Evolutionary conservation across 2,797 vertebrate species (phyloP), one percentile per base, ranked within the genome.

Genomic region (Oreortyx pictus): DNA sequence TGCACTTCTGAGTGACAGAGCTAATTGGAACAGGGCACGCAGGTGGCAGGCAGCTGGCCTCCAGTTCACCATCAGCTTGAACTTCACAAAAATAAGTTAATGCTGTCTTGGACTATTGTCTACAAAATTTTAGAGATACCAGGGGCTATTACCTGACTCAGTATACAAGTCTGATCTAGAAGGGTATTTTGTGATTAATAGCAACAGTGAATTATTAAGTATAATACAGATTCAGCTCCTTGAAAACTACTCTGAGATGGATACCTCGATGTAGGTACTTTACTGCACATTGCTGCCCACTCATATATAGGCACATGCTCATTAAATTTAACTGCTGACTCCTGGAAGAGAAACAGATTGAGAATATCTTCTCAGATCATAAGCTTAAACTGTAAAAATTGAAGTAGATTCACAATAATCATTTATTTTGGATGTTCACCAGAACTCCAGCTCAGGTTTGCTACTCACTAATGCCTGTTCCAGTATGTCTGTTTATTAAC

Each of bases 31-130:
- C 2, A 59, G 17, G 68, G 49, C 52, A 82, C 0, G 0, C 9
- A 49, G 44, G 23, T 7, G 64, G 67, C 81, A 90, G 71, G 41
- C 59, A 82, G 44, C 1, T 80, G 78, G 62, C 52, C 73, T 87
- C 61, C 65, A 68, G 52, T 24, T 65, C 57, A n/a, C 49, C 12
- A 7, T 23, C 68, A 86, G 79, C 62, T 78, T 88, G 70, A 88
- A 54, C 76, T 12, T 83, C 65, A 83, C 54, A 54, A 78, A 94
- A 90, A 47, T 10, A 81, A 94, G 59, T 62, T 81, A 78, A 81
- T 66, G 57, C n/a, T 49, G 27, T 62, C 41, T 78, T 83, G 43
- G 41, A 62, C 35, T 0, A 0, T 9, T 84, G 46, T 50, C 92
- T 81, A 12, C 52, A 83, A 88, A 91, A 88, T 60, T 3, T 0